phyloP scores from a whole-genome alignment of 2,797 vertebrate species.

The Hyperoplus immaculatus region DNA sequence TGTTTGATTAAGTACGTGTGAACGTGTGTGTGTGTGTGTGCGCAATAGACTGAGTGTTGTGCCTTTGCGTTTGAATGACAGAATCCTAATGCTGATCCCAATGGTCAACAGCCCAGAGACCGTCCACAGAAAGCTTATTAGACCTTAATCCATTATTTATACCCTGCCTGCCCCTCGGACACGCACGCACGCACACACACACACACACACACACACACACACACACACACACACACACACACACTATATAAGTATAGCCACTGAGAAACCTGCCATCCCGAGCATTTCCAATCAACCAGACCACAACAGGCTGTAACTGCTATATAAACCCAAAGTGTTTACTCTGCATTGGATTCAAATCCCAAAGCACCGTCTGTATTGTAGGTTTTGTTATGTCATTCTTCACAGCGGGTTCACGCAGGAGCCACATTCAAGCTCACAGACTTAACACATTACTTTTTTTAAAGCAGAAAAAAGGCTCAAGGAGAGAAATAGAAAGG shows the following conservation, averaged over 20 bases:
- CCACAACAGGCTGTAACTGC: conserved; percentile 11
- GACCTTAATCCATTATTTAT: conserved; percentile 78
- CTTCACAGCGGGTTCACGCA: not conserved
- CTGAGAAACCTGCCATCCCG: conserved; percentile 38
- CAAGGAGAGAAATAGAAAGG: not conserved
- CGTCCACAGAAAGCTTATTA: conserved; percentile 78
- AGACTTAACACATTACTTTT: conserved; percentile 17
- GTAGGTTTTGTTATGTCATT: conserved; percentile 20
- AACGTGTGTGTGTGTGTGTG: conserved; percentile 4
- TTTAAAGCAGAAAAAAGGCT: conserved; percentile 4
- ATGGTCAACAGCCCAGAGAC: conserved; percentile 80
- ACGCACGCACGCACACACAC: conserved; percentile 10
- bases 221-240: conserved; percentile 29
- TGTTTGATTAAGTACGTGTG: conserved; percentile 40
- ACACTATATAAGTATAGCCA: conserved; percentile 35
- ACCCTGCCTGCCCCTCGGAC: conserved; percentile 29
- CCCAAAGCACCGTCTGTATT: not conserved
- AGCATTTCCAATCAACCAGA: conserved; percentile 30
- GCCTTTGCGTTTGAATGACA: conserved; percentile 73
- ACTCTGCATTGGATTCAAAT: not conserved
- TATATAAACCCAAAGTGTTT: conserved; percentile 5
- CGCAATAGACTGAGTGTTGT: conserved; percentile 60
- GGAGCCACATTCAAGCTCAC: not conserved
- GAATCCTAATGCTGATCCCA: conserved; percentile 80
- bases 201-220: conserved; percentile 11